A percentile compares a stretch with the other conserved stretches of the same genome.
Conservation (phyloP, 2,888 invertebrate genomes). For the Melanostoma mellinum region DNA sequence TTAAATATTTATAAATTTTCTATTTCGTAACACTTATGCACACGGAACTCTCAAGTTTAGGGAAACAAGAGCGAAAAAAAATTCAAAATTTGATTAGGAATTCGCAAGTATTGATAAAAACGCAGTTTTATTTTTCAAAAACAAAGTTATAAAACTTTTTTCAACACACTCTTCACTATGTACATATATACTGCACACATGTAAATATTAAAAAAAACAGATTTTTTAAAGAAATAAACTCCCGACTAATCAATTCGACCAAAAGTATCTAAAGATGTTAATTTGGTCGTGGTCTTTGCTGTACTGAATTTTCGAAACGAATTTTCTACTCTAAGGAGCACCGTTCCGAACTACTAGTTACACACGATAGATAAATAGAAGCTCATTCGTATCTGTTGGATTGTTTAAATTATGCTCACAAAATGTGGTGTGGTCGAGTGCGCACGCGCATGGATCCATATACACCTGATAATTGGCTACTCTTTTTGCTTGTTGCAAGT, state of each 20-base stretch:
- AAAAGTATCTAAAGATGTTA: slow-evolving; percentile 64
- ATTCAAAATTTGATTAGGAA: slow-evolving; percentile 7
- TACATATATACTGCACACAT: not conserved
- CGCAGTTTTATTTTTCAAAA: not conserved
- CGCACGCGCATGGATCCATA: slow-evolving; percentile 54
- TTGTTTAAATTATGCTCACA: slow-evolving; percentile 62
- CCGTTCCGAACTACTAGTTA: slow-evolving; percentile 70
- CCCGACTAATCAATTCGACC: slow-evolving; percentile 19
- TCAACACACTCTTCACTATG: slow-evolving; percentile 8
- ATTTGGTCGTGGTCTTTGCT: slow-evolving; percentile 74
- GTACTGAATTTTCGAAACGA: slow-evolving; percentile 73
- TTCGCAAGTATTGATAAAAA: slow-evolving; percentile 11
- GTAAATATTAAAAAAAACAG: slow-evolving; percentile 17
- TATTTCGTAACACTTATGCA: slow-evolving; percentile 72
- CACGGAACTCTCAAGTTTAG: slow-evolving; percentile 64
- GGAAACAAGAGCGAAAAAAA: slow-evolving; percentile 1
- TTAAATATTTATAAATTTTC: slow-evolving; percentile 43
- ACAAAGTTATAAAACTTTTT: not conserved
- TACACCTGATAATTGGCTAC: slow-evolving; percentile 69
- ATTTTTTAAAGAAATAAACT: slow-evolving; percentile 12
- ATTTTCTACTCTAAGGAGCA: slow-evolving; percentile 60
- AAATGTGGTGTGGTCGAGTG: slow-evolving; percentile 54
- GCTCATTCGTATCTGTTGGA: slow-evolving; percentile 49
- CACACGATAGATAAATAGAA: slow-evolving; percentile 47
- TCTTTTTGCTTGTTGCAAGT: slow-evolving; percentile 31